phyloP scores from a whole-genome alignment of 2,113 vertebrate genomes.

The Ahaetulla prasina region DNA sequence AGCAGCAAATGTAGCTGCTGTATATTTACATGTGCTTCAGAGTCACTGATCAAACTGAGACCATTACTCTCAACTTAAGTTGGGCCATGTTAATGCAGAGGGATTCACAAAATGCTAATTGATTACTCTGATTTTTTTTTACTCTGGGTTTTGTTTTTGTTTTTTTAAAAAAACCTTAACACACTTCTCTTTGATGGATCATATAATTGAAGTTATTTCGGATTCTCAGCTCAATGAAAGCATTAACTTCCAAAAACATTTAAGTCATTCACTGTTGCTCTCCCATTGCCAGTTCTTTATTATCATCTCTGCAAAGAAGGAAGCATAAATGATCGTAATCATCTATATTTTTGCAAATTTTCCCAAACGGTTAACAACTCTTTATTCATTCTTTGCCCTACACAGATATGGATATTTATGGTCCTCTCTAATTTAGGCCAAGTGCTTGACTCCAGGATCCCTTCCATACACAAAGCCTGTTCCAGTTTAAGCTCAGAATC shows the following conservation, averaged over 20 bases:
- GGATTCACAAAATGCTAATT: not conserved
- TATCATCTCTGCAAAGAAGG: not conserved
- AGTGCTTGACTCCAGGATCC: not conserved
- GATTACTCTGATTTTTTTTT: not conserved
- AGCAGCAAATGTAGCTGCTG: not conserved
- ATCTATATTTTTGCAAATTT: not conserved
- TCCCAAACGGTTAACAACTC: not conserved
- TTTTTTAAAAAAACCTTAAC: not conserved
- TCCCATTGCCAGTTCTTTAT: not conserved
- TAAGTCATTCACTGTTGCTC: not conserved
- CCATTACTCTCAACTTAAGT: not conserved
- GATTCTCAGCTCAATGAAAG: not conserved
- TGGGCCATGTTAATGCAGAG: not conserved
- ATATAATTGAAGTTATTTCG: not conserved
- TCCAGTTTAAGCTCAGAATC: not conserved
- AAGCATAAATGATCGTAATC: not conserved
- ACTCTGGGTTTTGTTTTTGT: not conserved
- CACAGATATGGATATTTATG: not conserved
- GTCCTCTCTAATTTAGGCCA: not conserved
- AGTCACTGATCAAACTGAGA: not conserved
- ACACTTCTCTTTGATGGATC: not conserved
- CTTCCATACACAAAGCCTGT: not conserved
- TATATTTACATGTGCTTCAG: not conserved
- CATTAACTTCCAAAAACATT: not conserved
- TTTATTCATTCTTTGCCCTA: not conserved